phyloP scores from a whole-genome alignment of 1,140 invertebrate species.

The Adoxophyes honmai region DNA sequence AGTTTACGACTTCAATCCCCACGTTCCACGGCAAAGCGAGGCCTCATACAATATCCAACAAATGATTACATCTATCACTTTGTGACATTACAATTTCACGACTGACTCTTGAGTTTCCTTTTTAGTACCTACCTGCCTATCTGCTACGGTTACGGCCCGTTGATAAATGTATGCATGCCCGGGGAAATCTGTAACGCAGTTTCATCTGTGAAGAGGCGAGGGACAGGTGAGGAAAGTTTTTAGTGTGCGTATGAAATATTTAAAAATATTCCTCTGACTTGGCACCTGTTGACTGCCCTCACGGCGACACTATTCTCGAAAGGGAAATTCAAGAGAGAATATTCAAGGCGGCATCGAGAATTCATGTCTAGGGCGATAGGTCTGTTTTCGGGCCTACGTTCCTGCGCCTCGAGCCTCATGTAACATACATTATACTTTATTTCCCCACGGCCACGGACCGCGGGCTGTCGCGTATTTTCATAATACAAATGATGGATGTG shows the following conservation, averaged over 20 bases:
- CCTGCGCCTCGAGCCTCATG: background rate
- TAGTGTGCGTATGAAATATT: constrained; percentile 9
- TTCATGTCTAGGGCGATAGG: background rate
- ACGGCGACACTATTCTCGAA: background rate
- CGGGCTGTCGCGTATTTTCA: constrained; percentile 1
- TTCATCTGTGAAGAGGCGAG: background rate
- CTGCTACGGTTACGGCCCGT: constrained; percentile 14
- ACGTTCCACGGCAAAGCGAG: constrained; percentile 8
- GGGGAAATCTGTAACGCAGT: constrained; percentile 23
- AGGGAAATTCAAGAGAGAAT: background rate
- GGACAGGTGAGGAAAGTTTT: constrained; percentile 7
- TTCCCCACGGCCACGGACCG: background rate
- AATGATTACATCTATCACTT: constrained; percentile 13
- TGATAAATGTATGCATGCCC: constrained; percentile 29
- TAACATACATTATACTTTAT: background rate
- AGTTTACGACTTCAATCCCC: constrained; percentile 10
- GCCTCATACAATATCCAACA: constrained; percentile 12
- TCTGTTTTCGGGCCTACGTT: background rate
- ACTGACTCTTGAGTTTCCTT: constrained; percentile 7
- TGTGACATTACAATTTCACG: constrained; percentile 12
- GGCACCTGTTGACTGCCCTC: background rate
- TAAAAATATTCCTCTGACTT: background rate
- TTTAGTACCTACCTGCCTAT: constrained; percentile 12
- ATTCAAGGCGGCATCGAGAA: background rate
- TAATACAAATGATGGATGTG: constrained; percentile 9